Evolutionary conservation across 2,113 vertebrate genomes (phyloP), one percentile per base, ranked within the genome.

Genomic region (Campylorhamphus procurvoides): DNA sequence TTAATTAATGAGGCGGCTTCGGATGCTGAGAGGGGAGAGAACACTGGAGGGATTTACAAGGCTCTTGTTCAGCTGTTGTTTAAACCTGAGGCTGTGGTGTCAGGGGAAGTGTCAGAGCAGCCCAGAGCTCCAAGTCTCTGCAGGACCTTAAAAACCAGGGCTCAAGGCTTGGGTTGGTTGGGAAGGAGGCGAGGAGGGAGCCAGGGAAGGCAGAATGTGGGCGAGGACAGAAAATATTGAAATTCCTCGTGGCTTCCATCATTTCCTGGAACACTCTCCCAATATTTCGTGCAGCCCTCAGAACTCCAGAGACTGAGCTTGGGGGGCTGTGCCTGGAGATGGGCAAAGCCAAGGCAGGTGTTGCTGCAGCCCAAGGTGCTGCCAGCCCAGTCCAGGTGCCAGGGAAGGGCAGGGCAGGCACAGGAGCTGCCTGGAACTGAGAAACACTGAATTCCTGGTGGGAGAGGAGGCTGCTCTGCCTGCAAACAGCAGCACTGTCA

Each of bases 211-310:
- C 85, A 63, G 80, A 95, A 58, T 25, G 89, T 94, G 91, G 89
- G 95, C 9, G 81, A 96, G 81, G 82, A 91, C 74, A 79, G 74
- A 91, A 94, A 94, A 91, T 60, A 62, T 62, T 92, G 49, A 37
- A 94, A 97, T 96, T 92, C 94, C 77, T 96, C 53, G 2, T 3
- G 74, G 67, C 87, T 94, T 89, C 93, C 89, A 53, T 95, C 93
- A 95, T 22, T 91, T 95, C 96, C 96, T 95, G 95, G 93, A 87
- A 76, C 31, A 0, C 35, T 66, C n/a, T 64, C 78, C 83, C 66
- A 2, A 6, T 22, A 4, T 40, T 84, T 90, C 35, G 5, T 18
- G 73, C 56, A 29, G 81, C n/a, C 47, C 89, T 89, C 47, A 6
- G 89, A 93, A n/a, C 62, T 9, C 77, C 25, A 77, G 83, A 28